A percentile compares a stretch with the other conserved stretches of the same genome.
phyloP scores from a whole-genome alignment of 2,797 vertebrate species.

The Myotis pilosus region DNA sequence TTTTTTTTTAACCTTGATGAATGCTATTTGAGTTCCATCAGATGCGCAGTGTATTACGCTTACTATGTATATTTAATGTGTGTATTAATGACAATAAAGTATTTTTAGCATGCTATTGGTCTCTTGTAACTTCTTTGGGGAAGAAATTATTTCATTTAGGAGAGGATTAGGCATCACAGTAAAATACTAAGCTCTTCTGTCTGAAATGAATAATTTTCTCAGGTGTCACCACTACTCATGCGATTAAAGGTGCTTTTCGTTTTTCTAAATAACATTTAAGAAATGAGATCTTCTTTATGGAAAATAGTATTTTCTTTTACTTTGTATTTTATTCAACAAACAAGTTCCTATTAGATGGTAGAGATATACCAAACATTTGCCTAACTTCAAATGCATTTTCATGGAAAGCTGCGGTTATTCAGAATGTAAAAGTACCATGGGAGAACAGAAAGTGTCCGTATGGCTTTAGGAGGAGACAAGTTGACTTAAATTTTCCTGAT shows the following conservation, averaged over 20 bases:
- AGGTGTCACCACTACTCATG: not conserved
- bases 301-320: not conserved
- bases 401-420: not conserved
- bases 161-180: not conserved
- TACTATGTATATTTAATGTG: constrained; percentile 7
- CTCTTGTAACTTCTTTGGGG: not conserved
- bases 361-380: not conserved
- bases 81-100: constrained; percentile 62
- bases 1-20: constrained; percentile 19
- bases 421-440: not conserved
- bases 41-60: not conserved
- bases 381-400: not conserved
- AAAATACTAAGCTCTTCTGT: not conserved
- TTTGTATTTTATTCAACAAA: not conserved
- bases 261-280: constrained; percentile 21
- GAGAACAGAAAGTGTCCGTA: not conserved
- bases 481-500: constrained; percentile 2
- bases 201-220: not conserved
- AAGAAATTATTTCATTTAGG: not conserved
- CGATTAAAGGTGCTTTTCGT: constrained; percentile 6
- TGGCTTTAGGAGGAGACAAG: not conserved
- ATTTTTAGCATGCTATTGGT: not conserved
- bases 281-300: not conserved
- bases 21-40: not conserved
- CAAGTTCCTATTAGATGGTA: not conserved